Evolutionary conservation across 2,113 vertebrate genomes (phyloP), one percentile per base, ranked within the genome.

Genomic region (Serilophus lunatus): DNA sequence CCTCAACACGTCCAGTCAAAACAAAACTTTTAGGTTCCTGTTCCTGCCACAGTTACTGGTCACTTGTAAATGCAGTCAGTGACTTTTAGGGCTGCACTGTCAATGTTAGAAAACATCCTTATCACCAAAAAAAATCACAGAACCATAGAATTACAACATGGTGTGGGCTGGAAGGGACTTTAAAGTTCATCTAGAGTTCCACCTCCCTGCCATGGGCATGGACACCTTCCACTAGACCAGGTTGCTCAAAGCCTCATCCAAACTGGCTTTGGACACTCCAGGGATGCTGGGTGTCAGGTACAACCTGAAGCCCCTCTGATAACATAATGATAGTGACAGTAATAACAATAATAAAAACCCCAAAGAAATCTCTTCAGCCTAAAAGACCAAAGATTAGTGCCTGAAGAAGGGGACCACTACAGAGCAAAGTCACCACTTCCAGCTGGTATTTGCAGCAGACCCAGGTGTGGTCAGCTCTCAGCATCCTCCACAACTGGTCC

Each of bases 401-500:
- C 64, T 66, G 47, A 51, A 40, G 35, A 56, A 82, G 10, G 14
- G 24, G 10, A 54, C 8, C 12, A 44, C 10, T 12, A n/a, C 57
- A 26, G 45, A 38, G 35, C 64, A 61, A 86, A 65, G 29, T 28
- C 71, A 40, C 13, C 18, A 22, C 11, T 53, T 40, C 25, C 6
- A 31, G 44, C 18, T 7, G 7, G 11, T 51, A 9, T 51, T 93
- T 64, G 31, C 49, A 40, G 86, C 31, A 65, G 26, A 54, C 3
- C 31, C 3, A 18, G 3, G 24, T 2, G 6, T 40, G 29, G 9
- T 29, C 40, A 69, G 45, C 16, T 61, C 60, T 74, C 50, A 40
- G 60, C 22, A 51, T 3, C 22, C 64, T 44, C 53, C 18, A 20
- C 0, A 0, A 14, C 8, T 38, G 49, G 9, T 11, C 33, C 15